These are phyloP conservation scores for Heliothis subflexa DNA, from an alignment of 1,140 invertebrate species.

Conservation along the genomic window DNA sequence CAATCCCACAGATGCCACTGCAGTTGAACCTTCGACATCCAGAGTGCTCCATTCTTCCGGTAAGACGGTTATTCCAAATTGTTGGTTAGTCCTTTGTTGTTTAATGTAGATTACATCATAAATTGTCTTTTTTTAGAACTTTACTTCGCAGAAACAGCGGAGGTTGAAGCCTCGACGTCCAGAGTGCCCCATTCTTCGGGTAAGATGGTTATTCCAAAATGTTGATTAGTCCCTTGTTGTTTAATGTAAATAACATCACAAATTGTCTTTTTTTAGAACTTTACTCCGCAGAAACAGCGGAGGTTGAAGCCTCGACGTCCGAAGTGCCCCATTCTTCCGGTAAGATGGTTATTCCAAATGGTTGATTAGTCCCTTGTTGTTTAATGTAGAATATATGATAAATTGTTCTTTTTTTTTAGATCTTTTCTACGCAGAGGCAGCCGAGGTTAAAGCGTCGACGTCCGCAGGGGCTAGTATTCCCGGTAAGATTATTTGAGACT, in stretches of 20 bases:
- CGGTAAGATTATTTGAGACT: not conserved
- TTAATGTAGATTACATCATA: not conserved
- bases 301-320: not conserved
- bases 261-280: no score
- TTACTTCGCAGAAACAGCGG: not conserved
- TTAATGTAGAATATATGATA: not conserved
- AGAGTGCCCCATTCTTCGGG: not conserved
- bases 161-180: not conserved
- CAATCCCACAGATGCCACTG: not conserved
- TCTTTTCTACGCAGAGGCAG: not conserved
- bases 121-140: no score
- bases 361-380: not conserved
- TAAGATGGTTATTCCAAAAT: not conserved
- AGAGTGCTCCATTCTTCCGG: not conserved
- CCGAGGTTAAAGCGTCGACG: not conserved
- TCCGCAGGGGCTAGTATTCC: not conserved
- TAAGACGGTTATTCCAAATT: not conserved
- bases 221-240: not conserved
- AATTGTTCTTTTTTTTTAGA: no score
- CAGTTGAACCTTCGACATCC: not conserved
- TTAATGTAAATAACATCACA: not conserved
- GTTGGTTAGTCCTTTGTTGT: not conserved
- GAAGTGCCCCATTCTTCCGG: not conserved
- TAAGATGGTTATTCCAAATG: not conserved
- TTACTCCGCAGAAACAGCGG: not conserved